Evolutionary conservation across 2,888 invertebrate species (phyloP).

Genomic region (Empis livida): DNA sequence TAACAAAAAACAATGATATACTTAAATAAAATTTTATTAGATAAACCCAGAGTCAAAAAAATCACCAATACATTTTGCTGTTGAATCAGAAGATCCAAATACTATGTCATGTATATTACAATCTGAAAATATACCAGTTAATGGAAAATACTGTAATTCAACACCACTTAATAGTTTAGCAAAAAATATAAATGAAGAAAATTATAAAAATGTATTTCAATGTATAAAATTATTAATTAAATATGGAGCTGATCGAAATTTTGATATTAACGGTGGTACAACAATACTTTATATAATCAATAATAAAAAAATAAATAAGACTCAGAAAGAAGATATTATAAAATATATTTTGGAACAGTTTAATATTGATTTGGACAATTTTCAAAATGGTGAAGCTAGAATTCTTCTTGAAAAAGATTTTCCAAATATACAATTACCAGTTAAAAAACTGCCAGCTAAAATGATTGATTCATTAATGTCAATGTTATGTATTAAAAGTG

Average conservation of each 20-base stretch:
- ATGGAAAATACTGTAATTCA: conserved; percentile 24
- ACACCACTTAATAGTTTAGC: conserved; percentile 31
- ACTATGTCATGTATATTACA: conserved; percentile 23
- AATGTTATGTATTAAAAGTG: conserved; percentile 43
- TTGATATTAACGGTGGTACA: conserved; percentile 30
- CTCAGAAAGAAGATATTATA: conserved; percentile 20
- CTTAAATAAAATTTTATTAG: conserved; percentile 15
- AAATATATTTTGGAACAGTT: conserved; percentile 21
- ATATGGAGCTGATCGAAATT: conserved; percentile 31
- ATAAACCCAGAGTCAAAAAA: conserved; percentile 25
- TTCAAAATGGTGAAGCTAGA: conserved; percentile 31
- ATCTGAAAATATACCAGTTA: conserved; percentile 19
- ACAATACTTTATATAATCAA: conserved; percentile 28
- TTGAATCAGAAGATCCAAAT: conserved; percentile 29
- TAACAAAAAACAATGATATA: background rate
- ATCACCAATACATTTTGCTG: conserved; percentile 29
- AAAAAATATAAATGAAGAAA: conserved; percentile 25
- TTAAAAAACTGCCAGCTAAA: conserved; percentile 12
- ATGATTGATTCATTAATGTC: conserved; percentile 40
- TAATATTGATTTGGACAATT: conserved; percentile 25
- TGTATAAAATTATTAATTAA: conserved; percentile 27
- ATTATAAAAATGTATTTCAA: conserved; percentile 20
- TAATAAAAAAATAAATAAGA: conserved; percentile 21
- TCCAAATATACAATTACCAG: conserved; percentile 22
- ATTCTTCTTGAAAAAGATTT: conserved; percentile 18